Percentiles rank a stretch among this genome's conserved stretches.
Evolutionary conservation across 2,113 vertebrate genomes (phyloP).

Genomic region (Muntiacus muntjak): DNA sequence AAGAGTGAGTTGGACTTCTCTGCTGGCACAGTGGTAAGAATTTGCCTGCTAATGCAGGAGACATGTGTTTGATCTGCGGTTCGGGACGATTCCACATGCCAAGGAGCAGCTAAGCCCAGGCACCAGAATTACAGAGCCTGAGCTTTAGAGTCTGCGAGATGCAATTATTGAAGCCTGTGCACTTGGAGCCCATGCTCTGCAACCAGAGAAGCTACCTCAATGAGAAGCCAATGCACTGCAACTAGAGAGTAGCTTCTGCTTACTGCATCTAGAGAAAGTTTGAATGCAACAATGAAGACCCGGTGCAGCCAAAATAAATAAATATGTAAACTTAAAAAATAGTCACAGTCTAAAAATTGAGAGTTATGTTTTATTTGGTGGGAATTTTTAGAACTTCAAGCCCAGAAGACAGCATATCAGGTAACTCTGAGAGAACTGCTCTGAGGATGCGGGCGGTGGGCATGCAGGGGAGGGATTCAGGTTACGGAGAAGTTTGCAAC

Average conservation of each 20-base stretch:
- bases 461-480: not conserved
- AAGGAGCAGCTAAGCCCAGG: not conserved
- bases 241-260: not conserved
- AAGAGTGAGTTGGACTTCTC: not conserved
- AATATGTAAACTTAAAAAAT: not conserved
- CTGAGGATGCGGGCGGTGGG: not conserved
- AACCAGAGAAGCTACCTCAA: not conserved
- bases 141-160: not conserved
- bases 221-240: not conserved
- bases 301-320: not conserved
- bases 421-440: not conserved
- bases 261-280: not conserved
- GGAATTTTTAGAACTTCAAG: not conserved
- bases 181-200: accelerated
- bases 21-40: not conserved
- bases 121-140: not conserved
- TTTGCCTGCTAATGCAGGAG: not conserved
- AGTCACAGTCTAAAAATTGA: not conserved
- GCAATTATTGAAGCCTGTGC: not conserved
- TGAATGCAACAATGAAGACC: not conserved
- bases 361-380: not conserved
- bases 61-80: not conserved
- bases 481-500: not conserved
- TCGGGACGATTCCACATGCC: not conserved
- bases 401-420: not conserved